These are phyloP conservation scores for Phyto melanocephala DNA, from an alignment of 2,888 invertebrate species.

Conservation along the genomic window DNA sequence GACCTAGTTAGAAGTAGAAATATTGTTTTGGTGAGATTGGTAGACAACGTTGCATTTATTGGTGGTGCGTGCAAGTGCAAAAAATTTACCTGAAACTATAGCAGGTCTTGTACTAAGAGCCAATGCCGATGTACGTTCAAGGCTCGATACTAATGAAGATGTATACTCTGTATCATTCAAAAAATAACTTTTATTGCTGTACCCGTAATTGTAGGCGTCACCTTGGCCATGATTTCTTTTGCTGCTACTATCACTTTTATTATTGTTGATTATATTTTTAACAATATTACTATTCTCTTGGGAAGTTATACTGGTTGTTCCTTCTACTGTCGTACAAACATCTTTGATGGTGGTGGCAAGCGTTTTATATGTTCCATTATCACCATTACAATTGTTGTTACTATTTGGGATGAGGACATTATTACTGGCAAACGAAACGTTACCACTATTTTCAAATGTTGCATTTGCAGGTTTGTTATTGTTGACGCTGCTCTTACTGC, in stretches of 20 bases:
- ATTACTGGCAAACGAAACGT: conserved; percentile 60
- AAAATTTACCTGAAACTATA: conserved; percentile 67
- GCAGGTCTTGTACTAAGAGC: conserved; percentile 59
- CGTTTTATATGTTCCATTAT: conserved; percentile 27
- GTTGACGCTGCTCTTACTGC: conserved; percentile 43
- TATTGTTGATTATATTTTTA: conserved; percentile 19
- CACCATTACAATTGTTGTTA: conserved; percentile 38
- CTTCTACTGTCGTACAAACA: not conserved
- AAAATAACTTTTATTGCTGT: conserved; percentile 70
- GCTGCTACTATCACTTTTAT: conserved; percentile 42
- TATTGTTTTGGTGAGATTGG: not conserved
- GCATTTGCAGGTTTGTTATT: conserved; percentile 38
- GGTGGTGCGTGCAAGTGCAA: conserved; percentile 52
- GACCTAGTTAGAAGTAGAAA: not conserved
- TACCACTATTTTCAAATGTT: conserved; percentile 54
- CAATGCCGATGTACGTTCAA: conserved; percentile 59
- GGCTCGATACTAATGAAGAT: conserved; percentile 52
- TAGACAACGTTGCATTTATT: conserved; percentile 16
- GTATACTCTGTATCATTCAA: conserved; percentile 67
- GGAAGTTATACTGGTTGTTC: not conserved
- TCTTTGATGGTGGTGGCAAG: not conserved
- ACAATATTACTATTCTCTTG: not conserved
- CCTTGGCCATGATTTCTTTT: conserved; percentile 67
- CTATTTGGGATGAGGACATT: conserved; percentile 26
- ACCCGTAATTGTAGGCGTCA: conserved; percentile 65